phyloP scores from a whole-genome alignment of 1,140 invertebrate species.

The Amyelois transitella region DNA sequence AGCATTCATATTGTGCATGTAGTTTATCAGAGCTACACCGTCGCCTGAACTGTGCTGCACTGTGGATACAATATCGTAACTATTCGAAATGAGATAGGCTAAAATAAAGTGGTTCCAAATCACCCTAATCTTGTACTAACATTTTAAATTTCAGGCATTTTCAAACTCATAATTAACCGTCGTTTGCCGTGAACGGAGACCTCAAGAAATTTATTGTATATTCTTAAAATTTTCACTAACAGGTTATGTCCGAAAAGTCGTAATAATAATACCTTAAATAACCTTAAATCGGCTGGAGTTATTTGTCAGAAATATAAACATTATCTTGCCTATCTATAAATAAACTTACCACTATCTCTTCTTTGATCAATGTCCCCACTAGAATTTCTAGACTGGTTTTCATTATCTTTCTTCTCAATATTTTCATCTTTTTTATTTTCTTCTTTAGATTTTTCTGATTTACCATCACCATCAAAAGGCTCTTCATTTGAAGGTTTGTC shows the following conservation, averaged over 20 bases:
- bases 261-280: too few relatives aligned
- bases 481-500: background rate
- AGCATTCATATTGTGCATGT: constrained; percentile 29
- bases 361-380: background rate
- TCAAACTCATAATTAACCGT: too few relatives aligned
- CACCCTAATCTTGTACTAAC: too few relatives aligned
- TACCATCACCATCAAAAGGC: constrained; percentile 1
- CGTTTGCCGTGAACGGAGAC: too few relatives aligned
- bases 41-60: constrained; percentile 21
- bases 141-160: too few relatives aligned
- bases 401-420: background rate
- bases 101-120: background rate
- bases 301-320: background rate
- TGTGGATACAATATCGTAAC: background rate
- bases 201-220: too few relatives aligned
- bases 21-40: constrained; percentile 42
- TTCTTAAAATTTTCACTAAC: too few relatives aligned
- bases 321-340: background rate
- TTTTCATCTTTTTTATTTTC: background rate
- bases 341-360: constrained; percentile 8
- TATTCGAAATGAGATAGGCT: background rate
- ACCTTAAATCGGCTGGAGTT: too few relatives aligned
- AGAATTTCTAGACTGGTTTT: background rate
- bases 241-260: too few relatives aligned
- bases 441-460: constrained; percentile 8